These are phyloP conservation scores for Trichomalopsis sarcophagae DNA, from an alignment of 1,140 invertebrate genomes.

Conservation along the genomic window DNA sequence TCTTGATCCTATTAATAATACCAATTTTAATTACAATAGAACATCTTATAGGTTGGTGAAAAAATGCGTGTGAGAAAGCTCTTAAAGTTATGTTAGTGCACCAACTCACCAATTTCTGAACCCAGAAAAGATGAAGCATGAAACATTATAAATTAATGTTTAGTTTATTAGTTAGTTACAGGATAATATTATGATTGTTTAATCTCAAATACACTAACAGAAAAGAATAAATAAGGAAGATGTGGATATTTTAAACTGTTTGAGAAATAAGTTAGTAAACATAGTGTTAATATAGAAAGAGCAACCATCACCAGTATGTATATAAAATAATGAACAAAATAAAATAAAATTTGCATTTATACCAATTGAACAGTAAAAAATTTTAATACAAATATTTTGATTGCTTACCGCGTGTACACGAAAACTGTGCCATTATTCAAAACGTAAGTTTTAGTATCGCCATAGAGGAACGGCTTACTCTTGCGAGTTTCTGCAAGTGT, in stretches of 20 bases:
- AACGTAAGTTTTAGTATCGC: conserved; percentile 70
- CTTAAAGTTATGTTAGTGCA: conserved; percentile 30
- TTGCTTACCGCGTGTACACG: conserved; percentile 78
- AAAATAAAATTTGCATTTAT: too few relatives aligned
- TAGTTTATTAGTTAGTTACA: conserved; percentile 25
- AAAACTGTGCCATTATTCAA: conserved; percentile 76
- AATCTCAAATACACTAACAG: background rate
- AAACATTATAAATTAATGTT: conserved; percentile 57
- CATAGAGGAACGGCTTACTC: conserved; percentile 76
- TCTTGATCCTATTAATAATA: conserved; percentile 76
- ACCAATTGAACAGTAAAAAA: background rate
- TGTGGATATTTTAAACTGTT: background rate
- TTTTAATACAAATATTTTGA: background rate
- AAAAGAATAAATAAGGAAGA: conserved; percentile 2
- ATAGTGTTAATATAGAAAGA: background rate
- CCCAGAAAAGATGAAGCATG: conserved; percentile 51
- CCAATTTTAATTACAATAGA: conserved; percentile 21
- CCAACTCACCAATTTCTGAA: conserved; percentile 60
- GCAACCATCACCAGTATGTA: background rate
- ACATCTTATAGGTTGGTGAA: conserved; percentile 33
- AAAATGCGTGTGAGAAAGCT: conserved; percentile 3
- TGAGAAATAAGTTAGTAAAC: background rate
- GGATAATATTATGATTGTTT: conserved; percentile 24
- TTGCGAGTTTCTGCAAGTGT: conserved; percentile 60
- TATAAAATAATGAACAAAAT: background rate